Conservation (phyloP, 2,797 vertebrate species). For the Pteronotus mesoamericanus region DNA sequence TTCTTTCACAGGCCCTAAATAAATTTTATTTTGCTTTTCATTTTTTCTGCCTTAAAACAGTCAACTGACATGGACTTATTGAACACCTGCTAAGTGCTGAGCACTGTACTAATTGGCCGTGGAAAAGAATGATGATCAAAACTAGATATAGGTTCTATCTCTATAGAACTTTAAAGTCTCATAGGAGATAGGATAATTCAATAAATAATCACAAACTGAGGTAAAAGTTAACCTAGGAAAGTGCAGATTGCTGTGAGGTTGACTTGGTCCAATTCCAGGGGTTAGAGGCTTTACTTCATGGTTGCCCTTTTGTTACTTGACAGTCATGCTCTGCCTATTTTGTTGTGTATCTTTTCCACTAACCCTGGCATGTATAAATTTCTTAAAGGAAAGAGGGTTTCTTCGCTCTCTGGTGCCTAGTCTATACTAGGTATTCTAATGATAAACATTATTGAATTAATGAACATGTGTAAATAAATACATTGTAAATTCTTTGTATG, state of each 20-base stretch:
- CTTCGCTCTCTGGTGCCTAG: not conserved
- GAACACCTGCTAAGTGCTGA: not conserved
- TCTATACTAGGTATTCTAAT: not conserved
- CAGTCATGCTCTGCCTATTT: not conserved
- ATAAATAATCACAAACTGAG: not conserved
- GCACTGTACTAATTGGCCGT: not conserved
- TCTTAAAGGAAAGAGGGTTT: not conserved
- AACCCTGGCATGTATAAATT: not conserved
- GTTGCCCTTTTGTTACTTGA: not conserved
- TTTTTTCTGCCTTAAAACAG: not conserved
- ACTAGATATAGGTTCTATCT: not conserved
- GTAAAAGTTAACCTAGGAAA: not conserved
- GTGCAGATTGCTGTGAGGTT: not conserved
- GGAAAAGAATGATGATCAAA: not conserved
- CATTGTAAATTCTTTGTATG: slow-evolving; percentile 4
- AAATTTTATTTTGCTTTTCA: not conserved
- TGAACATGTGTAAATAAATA: not conserved
- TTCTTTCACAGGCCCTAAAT: not conserved
- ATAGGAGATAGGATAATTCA: not conserved
- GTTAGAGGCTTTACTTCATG: not conserved
- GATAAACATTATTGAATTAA: slow-evolving; percentile 19
- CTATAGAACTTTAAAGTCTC: not conserved
- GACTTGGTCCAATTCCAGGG: not conserved
- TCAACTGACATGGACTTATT: slow-evolving; percentile 2
- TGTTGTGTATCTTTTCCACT: not conserved